Base-by-base conservation (phyloP, 2,888 invertebrate genomes). In the Ceratothoa steindachneri region DNA sequence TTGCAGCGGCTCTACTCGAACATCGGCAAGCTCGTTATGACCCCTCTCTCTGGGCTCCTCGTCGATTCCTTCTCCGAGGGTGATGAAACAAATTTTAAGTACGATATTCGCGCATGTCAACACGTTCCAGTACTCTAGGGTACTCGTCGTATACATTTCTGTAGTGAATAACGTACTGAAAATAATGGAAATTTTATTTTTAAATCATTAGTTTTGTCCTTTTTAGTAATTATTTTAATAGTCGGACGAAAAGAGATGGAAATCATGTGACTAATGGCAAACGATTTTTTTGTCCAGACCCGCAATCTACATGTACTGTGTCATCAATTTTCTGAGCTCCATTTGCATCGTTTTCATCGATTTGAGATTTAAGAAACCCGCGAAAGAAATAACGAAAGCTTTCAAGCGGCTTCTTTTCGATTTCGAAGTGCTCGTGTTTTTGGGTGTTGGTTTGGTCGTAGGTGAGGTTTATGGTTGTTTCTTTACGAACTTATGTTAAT, bases 11-110 rank as follows among this genome's bases (percentile, higher is more conserved):
- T 91, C 72, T 91, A 90, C 82, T 91, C 90, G 51, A 90, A 89
- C 75, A 87, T 91, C 77, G 91, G 91, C 0, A 90, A 90, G 29
- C 90, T 91, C 89, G 90, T 91, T 81, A 90, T 90, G 19, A 90
- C 91, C 0, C 91, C 91, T 0, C 84, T 91, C 7, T 90, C 91
- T 0, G 92, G 92, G 1, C 82, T 89, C 81, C 86, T 91, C 67
- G 90, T 92, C 69, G 91, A 91, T 84, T 90, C 89, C 81, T 90
- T 89, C n/a, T 91, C 90, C 82, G 83, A 84, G 64, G 89, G 88
- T 22, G 60, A 24, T 22, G 12, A 24, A 24, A 12, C 60, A 2
- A 24, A 60, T 9, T 60, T 60, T 7, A 60, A 24, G 60, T 60
- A 60, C n/a, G 24, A 19, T 2, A 51, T 51, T n/a, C n/a, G n/a